These are phyloP conservation scores for Drosophila lacertosa DNA, from an alignment of 1,140 invertebrate species.

Conservation along the genomic window DNA sequence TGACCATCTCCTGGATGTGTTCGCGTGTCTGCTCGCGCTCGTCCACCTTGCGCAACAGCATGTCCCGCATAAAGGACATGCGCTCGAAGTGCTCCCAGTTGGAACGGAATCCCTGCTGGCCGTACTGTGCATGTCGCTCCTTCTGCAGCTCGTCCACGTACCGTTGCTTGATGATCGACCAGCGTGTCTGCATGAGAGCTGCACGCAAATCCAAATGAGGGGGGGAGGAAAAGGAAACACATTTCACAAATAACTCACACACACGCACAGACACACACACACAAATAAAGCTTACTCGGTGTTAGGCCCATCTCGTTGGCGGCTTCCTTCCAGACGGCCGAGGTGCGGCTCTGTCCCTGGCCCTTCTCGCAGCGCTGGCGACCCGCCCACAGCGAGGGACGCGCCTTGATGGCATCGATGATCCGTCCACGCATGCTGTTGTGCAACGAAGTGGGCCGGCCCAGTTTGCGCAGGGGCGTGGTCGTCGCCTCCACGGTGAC, in stretches of 20 bases:
- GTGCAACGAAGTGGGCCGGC: slow-evolving; percentile 77
- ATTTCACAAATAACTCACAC: no score
- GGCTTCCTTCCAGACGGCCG: slow-evolving; percentile 79
- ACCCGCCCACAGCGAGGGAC: slow-evolving; percentile 74
- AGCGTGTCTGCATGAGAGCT: slow-evolving; percentile 77
- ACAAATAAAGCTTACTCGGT: no score
- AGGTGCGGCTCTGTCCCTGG: slow-evolving; percentile 77
- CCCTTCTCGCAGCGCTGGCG: slow-evolving; percentile 73
- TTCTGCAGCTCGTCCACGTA: slow-evolving; percentile 81
- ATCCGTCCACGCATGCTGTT: slow-evolving; percentile 81
- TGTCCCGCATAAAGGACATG: slow-evolving; percentile 79
- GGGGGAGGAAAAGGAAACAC: no score
- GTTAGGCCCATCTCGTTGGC: slow-evolving; percentile 75
- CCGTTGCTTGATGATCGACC: slow-evolving; percentile 80
- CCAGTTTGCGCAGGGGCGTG: slow-evolving; percentile 71
- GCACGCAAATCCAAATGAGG: no score
- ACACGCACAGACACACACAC: no score
- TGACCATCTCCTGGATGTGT: slow-evolving; percentile 80
- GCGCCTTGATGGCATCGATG: slow-evolving; percentile 78
- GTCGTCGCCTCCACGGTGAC: slow-evolving; percentile 63
- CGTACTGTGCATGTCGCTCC: slow-evolving; percentile 71
- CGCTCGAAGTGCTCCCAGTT: slow-evolving; percentile 83
- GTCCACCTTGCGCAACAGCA: slow-evolving; percentile 72
- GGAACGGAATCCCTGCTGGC: slow-evolving; percentile 69
- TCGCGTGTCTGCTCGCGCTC: slow-evolving; percentile 79